phyloP scores from a whole-genome alignment of 2,113 vertebrate species.

The Percina caprodes region DNA sequence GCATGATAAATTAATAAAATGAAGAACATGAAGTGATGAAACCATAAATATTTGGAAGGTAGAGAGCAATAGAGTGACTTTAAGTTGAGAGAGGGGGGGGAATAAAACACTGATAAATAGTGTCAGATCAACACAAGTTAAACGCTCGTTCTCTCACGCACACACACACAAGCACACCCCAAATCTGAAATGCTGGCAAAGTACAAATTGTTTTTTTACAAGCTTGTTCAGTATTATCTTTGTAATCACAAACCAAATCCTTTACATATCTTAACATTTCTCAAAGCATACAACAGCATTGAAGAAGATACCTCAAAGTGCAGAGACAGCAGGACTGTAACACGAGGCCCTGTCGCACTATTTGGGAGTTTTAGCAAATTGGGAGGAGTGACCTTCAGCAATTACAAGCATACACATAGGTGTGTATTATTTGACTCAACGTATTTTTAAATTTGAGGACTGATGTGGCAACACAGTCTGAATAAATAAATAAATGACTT shows the following conservation, averaged over 20 bases:
- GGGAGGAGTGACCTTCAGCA: neutral
- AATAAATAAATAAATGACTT: neutral
- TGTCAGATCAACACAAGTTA: slow-evolving; percentile 4
- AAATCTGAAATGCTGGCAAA: neutral
- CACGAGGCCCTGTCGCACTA: neutral
- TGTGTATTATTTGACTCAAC: neutral
- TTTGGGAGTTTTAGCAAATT: neutral
- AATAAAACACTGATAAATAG: slow-evolving; percentile 1
- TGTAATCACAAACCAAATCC: slow-evolving; percentile 3
- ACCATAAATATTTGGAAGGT: slow-evolving; percentile 27
- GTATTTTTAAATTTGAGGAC: neutral
- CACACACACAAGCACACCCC: neutral
- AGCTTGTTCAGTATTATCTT: neutral
- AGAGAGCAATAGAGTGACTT: slow-evolving; percentile 11
- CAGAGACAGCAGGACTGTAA: neutral
- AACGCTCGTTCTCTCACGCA: neutral
- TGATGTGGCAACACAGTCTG: neutral
- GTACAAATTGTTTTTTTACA: slow-evolving; percentile 1
- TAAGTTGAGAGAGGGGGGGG: neutral
- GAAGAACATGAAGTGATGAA: slow-evolving; percentile 16
- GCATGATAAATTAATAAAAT: slow-evolving; percentile 31
- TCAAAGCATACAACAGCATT: neutral
- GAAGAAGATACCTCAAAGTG: neutral
- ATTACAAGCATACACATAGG: neutral
- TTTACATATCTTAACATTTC: neutral